Percentiles rank a stretch among this genome's conserved stretches.
phyloP scores from a whole-genome alignment of 92 coral and sea anemone species.

The Siderastrea radians region DNA sequence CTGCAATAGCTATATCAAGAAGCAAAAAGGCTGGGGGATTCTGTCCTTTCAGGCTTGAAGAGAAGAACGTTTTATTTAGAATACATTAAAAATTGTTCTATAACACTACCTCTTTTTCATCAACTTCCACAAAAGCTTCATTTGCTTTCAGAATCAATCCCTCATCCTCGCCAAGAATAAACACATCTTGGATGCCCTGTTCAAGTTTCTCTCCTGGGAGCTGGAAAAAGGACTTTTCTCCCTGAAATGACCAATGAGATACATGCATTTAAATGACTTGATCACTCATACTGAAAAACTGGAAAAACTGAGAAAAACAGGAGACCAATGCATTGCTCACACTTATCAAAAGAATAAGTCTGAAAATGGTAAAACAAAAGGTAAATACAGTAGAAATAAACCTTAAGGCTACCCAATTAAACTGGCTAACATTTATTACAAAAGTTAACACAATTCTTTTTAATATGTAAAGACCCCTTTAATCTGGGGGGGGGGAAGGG shows the following conservation, averaged over 20 bases:
- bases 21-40: no score
- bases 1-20: no score
- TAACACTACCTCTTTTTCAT: slow-evolving; percentile 66
- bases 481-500: no score
- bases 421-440: no score
- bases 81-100: background rate
- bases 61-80: background rate
- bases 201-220: slow-evolving; percentile 96
- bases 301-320: background rate
- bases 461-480: no score
- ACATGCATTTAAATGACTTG: background rate
- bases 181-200: slow-evolving; percentile 94
- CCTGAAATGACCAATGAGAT: slow-evolving; percentile 49
- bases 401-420: no score
- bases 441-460: no score
- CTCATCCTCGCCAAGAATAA: slow-evolving; percentile 97
- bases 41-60: no score
- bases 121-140: slow-evolving; percentile 87
- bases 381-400: no score
- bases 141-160: slow-evolving; percentile 94
- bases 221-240: slow-evolving; percentile 95
- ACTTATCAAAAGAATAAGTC: no score
- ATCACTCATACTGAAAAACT: background rate
- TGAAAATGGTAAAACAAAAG: no score
- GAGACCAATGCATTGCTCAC: background rate